Percentiles rank a stretch among this genome's conserved stretches.
Conservation (phyloP, 2,888 invertebrate species). For the Aphrophora alni region DNA sequence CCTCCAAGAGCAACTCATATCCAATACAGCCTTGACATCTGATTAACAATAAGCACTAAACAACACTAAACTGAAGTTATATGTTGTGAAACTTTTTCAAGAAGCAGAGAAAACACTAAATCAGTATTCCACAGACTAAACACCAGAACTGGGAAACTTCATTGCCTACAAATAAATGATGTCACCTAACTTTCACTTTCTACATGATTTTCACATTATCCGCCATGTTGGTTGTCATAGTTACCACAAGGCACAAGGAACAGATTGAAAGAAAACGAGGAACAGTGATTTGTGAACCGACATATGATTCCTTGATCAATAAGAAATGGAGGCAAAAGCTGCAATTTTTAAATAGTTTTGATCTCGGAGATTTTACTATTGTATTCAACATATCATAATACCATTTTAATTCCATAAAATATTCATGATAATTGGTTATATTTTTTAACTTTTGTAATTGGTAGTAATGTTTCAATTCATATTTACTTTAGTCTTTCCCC, state of each 20-base stretch:
- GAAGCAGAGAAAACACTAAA: not conserved
- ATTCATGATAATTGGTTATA: too few relatives aligned
- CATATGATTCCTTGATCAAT: not conserved
- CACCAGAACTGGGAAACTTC: not conserved
- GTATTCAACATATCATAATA: too few relatives aligned
- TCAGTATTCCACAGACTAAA: not conserved
- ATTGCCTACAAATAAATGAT: slow-evolving; percentile 32
- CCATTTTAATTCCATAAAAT: too few relatives aligned
- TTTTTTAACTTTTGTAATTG: too few relatives aligned
- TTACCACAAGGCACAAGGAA: not conserved
- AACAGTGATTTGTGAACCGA: not conserved
- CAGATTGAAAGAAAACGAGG: not conserved
- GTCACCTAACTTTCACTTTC: slow-evolving; percentile 37
- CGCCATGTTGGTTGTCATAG: slow-evolving; percentile 16
- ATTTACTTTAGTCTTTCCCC: too few relatives aligned
- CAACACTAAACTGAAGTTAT: not conserved
- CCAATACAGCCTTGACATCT: not conserved
- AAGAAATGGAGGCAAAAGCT: not conserved
- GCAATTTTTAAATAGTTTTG: not conserved
- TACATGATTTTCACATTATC: slow-evolving; percentile 10
- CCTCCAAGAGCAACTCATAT: not conserved
- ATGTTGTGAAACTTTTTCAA: not conserved
- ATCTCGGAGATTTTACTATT: too few relatives aligned
- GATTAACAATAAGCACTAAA: not conserved
- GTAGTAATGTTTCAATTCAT: too few relatives aligned